Percentiles rank a stretch among this genome's conserved stretches.
Conservation (phyloP, 1,140 invertebrate genomes). For the Anoplolepis gracilipes region DNA sequence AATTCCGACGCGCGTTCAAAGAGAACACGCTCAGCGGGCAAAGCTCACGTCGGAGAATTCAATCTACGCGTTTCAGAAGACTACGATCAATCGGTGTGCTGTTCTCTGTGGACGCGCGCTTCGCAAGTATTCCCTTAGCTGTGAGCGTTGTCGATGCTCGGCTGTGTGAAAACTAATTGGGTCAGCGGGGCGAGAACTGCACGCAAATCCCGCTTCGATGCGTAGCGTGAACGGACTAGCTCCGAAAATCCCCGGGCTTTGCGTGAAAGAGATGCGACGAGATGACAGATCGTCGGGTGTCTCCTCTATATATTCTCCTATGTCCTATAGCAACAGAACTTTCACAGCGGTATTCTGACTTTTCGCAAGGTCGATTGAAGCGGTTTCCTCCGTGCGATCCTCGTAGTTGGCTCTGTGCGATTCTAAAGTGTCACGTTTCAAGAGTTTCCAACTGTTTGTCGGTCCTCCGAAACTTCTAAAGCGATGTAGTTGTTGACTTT, state of each 20-base stretch:
- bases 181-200: constrained; percentile 74
- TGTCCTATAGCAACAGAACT: not conserved
- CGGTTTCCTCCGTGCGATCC: not conserved
- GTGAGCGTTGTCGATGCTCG: constrained; percentile 35
- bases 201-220: constrained; percentile 68
- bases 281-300: not conserved
- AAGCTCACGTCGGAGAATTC: constrained; percentile 30
- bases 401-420: not conserved
- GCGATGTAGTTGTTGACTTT: constrained; percentile 19
- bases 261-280: not conserved
- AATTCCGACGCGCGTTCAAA: constrained; percentile 37
- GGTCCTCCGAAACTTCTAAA: not conserved
- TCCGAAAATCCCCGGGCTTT: constrained; percentile 64
- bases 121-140: constrained; percentile 39
- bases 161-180: constrained; percentile 77
- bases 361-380: constrained; percentile 1
- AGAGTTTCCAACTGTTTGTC: constrained; percentile 20
- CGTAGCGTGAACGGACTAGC: constrained; percentile 53
- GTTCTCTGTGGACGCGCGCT: not conserved
- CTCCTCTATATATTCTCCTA: not conserved
- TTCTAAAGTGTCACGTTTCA: constrained; percentile 2
- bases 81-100: constrained; percentile 23
- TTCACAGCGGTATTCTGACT: constrained; percentile 11
- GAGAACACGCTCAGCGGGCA: constrained; percentile 18
- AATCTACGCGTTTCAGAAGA: constrained; percentile 48